Base-by-base conservation (phyloP, 1,140 invertebrate species). In the Pogonomyrmex californicus region DNA sequence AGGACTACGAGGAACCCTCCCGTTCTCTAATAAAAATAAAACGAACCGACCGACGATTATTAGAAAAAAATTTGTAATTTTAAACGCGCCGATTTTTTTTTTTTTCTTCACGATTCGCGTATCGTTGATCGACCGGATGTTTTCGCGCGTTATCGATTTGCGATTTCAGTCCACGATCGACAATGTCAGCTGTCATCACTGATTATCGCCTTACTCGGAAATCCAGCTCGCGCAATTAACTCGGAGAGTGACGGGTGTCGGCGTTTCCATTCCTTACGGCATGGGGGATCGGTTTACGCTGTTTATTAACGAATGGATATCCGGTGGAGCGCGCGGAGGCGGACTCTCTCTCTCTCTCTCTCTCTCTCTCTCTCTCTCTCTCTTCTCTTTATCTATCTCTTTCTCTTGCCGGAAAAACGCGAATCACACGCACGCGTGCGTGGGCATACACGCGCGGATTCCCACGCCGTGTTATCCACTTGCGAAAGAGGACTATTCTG, bases 401-500 rank as follows among this genome's bases (percentile, higher is more conserved):
- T 7, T 65, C 33, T 6, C 33, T 12, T 7, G 10, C 1, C 79
- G 44, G 63, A 71, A 49, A 75, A 68, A 30, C 17, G 30, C 38
- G 44, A 63, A 62, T 68, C 56, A 7, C 70, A 51, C 38, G 41
- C 51, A 33, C 38, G 33, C 7, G 14, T 23, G 63, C 85, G 87
- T 87, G 63, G 86, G 76, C 70, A 71, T 33, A 17, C 66, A n/a
- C 56, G 33, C 58, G 51, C 58, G 66, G 7, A 5, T 89, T 89
- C 88, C 88, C 88, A 89, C 88, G 87, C 79, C 70, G 33, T 23
- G 23, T 66, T 81, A 70, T 81, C 51, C 77, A 70, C 87, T 89
- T 89, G 85, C 87, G 88, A 89, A 89, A 89, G 81, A 78, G 65
- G 87, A 88, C 49, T 86, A 68, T 78, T 10, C 51, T 12, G 81